Evolutionary conservation across 2,113 vertebrate genomes (phyloP).

Genomic region (Brienomyrus brachyistius): DNA sequence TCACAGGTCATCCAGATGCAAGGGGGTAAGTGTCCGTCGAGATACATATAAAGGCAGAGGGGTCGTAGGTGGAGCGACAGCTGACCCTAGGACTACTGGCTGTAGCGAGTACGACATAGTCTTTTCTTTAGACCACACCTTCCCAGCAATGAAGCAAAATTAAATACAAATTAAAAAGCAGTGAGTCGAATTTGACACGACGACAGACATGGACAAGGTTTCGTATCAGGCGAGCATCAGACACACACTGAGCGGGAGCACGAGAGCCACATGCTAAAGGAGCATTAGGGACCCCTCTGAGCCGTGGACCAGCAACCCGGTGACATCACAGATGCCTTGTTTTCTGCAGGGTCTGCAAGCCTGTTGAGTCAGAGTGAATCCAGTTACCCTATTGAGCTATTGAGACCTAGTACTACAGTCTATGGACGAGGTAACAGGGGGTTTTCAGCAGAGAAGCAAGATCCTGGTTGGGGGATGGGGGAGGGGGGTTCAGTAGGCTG

Average conservation of each 20-base stretch:
- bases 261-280: neutral
- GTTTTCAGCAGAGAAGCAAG: neutral
- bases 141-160: neutral
- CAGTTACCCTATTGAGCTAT: neutral
- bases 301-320: neutral
- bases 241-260: neutral
- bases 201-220: neutral
- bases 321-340: neutral
- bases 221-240: neutral
- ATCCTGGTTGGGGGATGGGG: neutral
- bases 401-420: neutral
- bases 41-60: neutral
- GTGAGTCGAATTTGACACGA: neutral
- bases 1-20: neutral
- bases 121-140: neutral
- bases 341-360: neutral
- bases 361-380: neutral
- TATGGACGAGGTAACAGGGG: neutral
- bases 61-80: neutral
- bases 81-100: neutral
- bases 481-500: neutral
- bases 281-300: neutral
- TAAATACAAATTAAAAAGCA: slow-evolving; percentile 7
- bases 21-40: neutral
- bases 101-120: neutral